phyloP scores from a whole-genome alignment of 2,113 vertebrate species.

The Thermophis baileyi region DNA sequence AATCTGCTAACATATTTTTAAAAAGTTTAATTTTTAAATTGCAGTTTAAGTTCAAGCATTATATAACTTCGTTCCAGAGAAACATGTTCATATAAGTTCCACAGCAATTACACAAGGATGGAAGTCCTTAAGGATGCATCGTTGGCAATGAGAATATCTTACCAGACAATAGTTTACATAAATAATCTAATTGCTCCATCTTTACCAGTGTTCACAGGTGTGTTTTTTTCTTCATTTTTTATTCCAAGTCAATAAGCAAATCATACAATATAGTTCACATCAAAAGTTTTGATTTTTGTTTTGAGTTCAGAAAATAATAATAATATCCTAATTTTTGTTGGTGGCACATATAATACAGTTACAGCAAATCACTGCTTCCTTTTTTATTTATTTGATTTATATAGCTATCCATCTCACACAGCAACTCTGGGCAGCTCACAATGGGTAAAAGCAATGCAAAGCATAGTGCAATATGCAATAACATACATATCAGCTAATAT shows the following conservation, averaged over 20 bases:
- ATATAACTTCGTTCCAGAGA: not conserved
- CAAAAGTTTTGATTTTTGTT: conserved; percentile 13
- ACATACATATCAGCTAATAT: conserved; percentile 26
- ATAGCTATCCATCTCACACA: not conserved
- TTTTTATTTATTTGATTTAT: not conserved
- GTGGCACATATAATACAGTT: conserved; percentile 53
- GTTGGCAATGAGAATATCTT: not conserved
- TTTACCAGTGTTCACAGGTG: conserved; percentile 13
- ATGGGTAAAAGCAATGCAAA: not conserved
- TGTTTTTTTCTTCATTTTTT: not conserved
- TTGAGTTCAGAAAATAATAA: conserved; percentile 53
- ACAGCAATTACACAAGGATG: not conserved
- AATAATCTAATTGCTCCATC: not conserved
- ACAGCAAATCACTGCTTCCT: conserved; percentile 39
- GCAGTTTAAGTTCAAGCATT: not conserved
- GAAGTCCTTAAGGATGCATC: not conserved
- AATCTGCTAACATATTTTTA: not conserved
- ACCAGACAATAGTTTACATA: not conserved
- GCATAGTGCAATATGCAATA: not conserved
- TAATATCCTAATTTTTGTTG: conserved; percentile 33
- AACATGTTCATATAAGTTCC: not conserved
- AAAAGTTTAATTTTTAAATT: not conserved
- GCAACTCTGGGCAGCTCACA: not conserved
- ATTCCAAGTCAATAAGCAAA: conserved; percentile 45
- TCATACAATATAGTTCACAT: conserved; percentile 43